phyloP scores from a whole-genome alignment of 2,888 invertebrate species.

The Pherbina coryleti region DNA sequence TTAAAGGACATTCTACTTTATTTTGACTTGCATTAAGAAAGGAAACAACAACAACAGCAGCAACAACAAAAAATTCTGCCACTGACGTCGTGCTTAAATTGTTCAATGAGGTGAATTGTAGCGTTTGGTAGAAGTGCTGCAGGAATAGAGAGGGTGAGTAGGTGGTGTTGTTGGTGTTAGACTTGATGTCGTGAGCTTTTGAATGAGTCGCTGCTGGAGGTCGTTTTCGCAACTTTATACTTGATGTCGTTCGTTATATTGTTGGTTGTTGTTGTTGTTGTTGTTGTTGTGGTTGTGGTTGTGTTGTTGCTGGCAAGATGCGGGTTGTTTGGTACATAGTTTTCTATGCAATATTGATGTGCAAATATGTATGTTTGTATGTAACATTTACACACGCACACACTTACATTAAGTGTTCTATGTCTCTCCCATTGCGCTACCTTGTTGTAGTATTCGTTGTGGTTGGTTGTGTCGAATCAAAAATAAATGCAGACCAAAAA shows the following conservation, averaged over 20 bases:
- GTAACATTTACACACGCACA: not conserved
- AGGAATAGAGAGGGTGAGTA: not conserved
- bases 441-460: slow-evolving; percentile 11
- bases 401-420: too few species aligned
- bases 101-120: slow-evolving; percentile 6
- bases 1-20: slow-evolving; percentile 27
- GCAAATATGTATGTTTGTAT: not conserved
- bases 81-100: slow-evolving; percentile 6
- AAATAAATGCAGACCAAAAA: slow-evolving; percentile 18
- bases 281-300: not conserved
- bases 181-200: too few species aligned
- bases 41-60: not conserved
- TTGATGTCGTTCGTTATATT: not conserved
- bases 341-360: not conserved
- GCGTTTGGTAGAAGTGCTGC: not conserved
- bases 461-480: not conserved
- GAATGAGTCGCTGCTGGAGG: too few species aligned
- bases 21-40: slow-evolving; percentile 19
- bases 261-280: not conserved
- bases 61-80: not conserved
- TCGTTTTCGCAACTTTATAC: too few species aligned
- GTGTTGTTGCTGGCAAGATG: not conserved
- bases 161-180: not conserved
- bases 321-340: slow-evolving; percentile 1
- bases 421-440: not conserved